Evolutionary conservation across 2,797 vertebrate species (phyloP).

Genomic region (Cyprinodon diabolis): DNA sequence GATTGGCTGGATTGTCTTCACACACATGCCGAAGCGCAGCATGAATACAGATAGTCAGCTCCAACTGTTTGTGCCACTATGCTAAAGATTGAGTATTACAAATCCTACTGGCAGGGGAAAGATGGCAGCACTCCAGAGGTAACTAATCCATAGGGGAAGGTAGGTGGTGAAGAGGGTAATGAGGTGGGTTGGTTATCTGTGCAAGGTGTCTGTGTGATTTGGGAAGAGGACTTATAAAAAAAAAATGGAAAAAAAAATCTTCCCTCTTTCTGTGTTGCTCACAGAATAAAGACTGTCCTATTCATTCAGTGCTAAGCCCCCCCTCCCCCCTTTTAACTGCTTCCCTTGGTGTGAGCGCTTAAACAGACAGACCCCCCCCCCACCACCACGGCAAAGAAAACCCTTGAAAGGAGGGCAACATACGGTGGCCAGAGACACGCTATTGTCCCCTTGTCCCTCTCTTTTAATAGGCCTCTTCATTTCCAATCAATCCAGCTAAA

Average conservation of each 20-base stretch:
- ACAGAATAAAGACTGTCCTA: slow-evolving; percentile 81
- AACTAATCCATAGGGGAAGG: slow-evolving; percentile 76
- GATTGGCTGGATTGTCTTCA: slow-evolving; percentile 72
- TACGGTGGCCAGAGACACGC: slow-evolving; percentile 83
- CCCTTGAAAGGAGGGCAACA: slow-evolving; percentile 82
- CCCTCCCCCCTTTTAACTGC: slow-evolving; percentile 61
- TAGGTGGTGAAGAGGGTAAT: slow-evolving; percentile 53
- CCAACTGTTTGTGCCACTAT: slow-evolving; percentile 70
- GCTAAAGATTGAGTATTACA: slow-evolving; percentile 75
- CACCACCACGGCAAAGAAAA: slow-evolving; percentile 60
- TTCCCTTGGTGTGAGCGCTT: slow-evolving; percentile 81
- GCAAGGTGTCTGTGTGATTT: slow-evolving; percentile 66
- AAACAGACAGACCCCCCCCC: slow-evolving; percentile 78
- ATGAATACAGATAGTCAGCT: slow-evolving; percentile 50
- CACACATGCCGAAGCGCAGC: slow-evolving; percentile 52
- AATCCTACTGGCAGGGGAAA: slow-evolving; percentile 69
- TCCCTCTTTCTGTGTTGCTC: slow-evolving; percentile 68
- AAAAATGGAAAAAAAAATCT: slow-evolving; percentile 50
- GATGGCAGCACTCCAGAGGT: slow-evolving; percentile 77
- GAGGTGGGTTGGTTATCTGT: slow-evolving; percentile 73
- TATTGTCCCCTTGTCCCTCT: slow-evolving; percentile 85
- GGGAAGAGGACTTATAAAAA: slow-evolving; percentile 53
- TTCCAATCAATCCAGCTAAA: slow-evolving; percentile 89
- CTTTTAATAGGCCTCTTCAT: slow-evolving; percentile 88
- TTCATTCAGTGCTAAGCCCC: slow-evolving; percentile 78